Percentiles rank a stretch among this genome's conserved stretches.
Conservation (phyloP, 2,797 vertebrate genomes). For the Gadopsis bispinosus region DNA sequence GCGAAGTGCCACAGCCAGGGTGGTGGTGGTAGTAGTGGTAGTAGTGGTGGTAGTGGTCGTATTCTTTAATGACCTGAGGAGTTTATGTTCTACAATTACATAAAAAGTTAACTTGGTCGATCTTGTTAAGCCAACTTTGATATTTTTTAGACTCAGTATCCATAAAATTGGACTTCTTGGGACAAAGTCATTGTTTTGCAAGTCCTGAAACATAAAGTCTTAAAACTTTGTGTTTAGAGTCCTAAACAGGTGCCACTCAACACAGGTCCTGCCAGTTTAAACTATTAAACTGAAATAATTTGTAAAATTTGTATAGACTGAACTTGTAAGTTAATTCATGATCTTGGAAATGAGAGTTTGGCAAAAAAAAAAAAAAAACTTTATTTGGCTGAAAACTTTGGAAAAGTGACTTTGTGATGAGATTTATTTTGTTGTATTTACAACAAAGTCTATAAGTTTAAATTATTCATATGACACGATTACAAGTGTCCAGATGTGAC, state of each 20-base stretch:
- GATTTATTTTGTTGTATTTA: no score
- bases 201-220: not conserved
- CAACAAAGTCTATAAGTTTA: no score
- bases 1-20: not conserved
- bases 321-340: not conserved
- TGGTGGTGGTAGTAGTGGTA: no score
- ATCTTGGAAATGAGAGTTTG: not conserved
- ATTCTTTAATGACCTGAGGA: not conserved
- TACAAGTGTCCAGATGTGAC: no score
- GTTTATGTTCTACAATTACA: not conserved
- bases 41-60: no score
- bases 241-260: not conserved
- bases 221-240: not conserved
- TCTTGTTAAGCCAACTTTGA: not conserved
- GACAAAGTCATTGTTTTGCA: not conserved
- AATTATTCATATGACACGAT: no score
- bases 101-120: not conserved
- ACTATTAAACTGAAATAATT: not conserved
- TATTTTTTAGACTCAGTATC: not conserved
- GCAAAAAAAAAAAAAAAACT: no score
- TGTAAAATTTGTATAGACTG: not conserved
- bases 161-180: not conserved
- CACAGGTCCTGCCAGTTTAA: not conserved
- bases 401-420: no score
- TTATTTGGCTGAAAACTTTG: no score